Conservation (phyloP, 2,113 vertebrate genomes). For the Aegypius monachus region DNA sequence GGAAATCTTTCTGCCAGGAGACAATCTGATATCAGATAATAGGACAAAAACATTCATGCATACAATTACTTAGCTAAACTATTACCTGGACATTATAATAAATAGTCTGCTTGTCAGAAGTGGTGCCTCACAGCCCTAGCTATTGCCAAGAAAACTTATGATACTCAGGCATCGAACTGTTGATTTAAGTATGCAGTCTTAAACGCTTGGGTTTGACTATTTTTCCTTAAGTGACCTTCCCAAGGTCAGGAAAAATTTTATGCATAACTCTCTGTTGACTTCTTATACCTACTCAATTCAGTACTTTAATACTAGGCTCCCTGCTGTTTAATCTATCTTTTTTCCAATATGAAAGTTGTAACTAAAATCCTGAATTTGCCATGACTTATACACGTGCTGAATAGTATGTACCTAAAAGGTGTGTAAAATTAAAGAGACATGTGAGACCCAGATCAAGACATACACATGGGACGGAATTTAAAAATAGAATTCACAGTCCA, state of each 20-base stretch:
- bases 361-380: neutral
- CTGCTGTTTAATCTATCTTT: neutral
- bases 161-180: neutral
- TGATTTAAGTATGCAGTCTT: neutral
- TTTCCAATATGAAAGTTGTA: neutral
- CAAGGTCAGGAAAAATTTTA: constrained; percentile 6
- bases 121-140: neutral
- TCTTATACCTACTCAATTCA: constrained; percentile 16
- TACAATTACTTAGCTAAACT: neutral
- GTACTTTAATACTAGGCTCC: neutral
- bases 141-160: neutral
- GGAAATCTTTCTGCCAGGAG: neutral
- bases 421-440: neutral
- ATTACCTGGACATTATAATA: neutral
- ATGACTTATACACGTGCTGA: neutral
- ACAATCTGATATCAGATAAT: neutral
- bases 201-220: neutral
- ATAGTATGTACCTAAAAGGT: neutral
- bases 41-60: neutral
- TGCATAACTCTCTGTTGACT: constrained; percentile 28
- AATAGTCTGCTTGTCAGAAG: neutral
- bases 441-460: neutral
- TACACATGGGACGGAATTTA: neutral
- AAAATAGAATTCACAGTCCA: neutral
- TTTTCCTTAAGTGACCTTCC: constrained; percentile 28